Conservation (phyloP, 2,113 vertebrate species). For the Microtus montanus region DNA sequence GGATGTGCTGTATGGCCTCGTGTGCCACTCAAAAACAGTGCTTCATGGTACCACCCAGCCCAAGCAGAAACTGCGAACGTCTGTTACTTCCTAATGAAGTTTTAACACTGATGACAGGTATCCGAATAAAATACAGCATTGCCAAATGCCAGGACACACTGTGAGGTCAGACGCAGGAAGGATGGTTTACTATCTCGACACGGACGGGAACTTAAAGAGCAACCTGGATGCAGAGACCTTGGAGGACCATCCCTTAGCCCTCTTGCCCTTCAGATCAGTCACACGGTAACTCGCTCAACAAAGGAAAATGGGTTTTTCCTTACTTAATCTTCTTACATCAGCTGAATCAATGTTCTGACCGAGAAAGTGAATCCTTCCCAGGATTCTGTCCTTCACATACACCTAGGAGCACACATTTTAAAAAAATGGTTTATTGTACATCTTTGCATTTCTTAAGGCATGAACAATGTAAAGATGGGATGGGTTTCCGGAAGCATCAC, state of each 20-base stretch:
- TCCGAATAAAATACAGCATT: slow-evolving; percentile 77
- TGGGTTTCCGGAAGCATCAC: slow-evolving; percentile 81
- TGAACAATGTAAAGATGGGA: slow-evolving; percentile 86
- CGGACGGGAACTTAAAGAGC: slow-evolving; percentile 61
- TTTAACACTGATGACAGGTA: slow-evolving; percentile 74
- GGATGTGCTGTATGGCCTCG: slow-evolving; percentile 35
- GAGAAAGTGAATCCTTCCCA: slow-evolving; percentile 85
- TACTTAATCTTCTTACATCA: slow-evolving; percentile 51
- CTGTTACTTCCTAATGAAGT: slow-evolving; percentile 64
- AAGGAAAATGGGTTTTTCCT: slow-evolving; percentile 77
- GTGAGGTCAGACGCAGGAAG: slow-evolving; percentile 59
- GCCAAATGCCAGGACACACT: slow-evolving; percentile 68
- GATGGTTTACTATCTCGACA: slow-evolving; percentile 46
- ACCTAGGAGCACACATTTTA: slow-evolving; percentile 83
- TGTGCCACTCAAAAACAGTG: slow-evolving; percentile 65
- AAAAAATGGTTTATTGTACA: slow-evolving; percentile 86
- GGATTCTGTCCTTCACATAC: slow-evolving; percentile 82
- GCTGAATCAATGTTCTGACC: slow-evolving; percentile 63
- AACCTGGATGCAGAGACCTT: slow-evolving; percentile 52
- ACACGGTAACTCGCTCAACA: slow-evolving; percentile 37
- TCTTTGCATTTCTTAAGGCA: slow-evolving; percentile 89
- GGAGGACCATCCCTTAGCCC: slow-evolving; percentile 50
- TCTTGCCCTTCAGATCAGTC: slow-evolving; percentile 60
- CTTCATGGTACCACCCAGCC: slow-evolving; percentile 45
- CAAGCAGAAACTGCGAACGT: slow-evolving; percentile 51